Percentiles rank a stretch among this genome's conserved stretches.
Conservation (phyloP, 2,888 invertebrate genomes). For the Tiliacea citrago region DNA sequence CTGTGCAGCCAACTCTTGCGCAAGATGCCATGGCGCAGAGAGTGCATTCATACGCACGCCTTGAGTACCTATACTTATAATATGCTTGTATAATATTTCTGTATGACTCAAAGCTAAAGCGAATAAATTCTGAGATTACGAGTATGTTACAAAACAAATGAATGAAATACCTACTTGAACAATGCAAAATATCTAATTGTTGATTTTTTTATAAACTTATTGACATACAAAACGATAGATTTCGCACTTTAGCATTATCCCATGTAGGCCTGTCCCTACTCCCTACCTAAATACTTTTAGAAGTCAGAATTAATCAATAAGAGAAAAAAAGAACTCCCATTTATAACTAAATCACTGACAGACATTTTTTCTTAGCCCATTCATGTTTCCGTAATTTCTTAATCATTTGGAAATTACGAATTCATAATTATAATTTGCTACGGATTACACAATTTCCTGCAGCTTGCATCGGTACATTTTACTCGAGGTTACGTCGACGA, state of each 20-base stretch:
- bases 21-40: constrained; percentile 32
- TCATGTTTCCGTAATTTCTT: constrained; percentile 25
- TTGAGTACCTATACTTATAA: background rate
- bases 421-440: constrained; percentile 43
- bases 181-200: background rate
- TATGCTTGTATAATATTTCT: constrained; percentile 12
- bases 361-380: background rate
- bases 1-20: constrained; percentile 29
- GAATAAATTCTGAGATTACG: background rate
- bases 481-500: constrained; percentile 54
- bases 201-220: background rate
- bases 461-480: constrained; percentile 31
- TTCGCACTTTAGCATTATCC: background rate
- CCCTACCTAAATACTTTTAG: background rate
- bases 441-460: constrained; percentile 53
- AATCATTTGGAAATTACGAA: constrained; percentile 28
- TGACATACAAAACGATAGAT: background rate
- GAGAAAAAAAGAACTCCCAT: no score
- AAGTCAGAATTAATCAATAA: background rate
- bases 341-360: background rate
- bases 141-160: constrained; percentile 11
- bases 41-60: constrained; percentile 30
- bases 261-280: background rate
- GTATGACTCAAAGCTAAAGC: constrained; percentile 31
- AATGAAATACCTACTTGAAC: background rate